Evolutionary conservation across 2,888 invertebrate species (phyloP), one percentile per base, ranked within the genome.

Genomic region (Drosophila koepferae): DNA sequence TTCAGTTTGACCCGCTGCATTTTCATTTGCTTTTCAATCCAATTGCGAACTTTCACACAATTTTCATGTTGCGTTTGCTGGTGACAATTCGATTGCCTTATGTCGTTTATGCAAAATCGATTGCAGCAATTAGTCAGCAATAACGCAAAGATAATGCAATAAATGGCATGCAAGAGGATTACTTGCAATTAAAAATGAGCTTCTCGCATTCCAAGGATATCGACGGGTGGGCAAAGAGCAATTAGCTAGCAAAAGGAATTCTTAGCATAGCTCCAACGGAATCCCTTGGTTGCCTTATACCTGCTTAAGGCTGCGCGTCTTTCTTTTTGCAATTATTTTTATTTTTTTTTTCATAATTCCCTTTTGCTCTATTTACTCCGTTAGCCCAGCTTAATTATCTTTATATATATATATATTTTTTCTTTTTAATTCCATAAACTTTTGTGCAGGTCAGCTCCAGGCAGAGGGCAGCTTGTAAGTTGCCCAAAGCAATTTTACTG

Each of bases 61-160:
- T 62, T 68, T 68, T 60, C 59, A 65, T 66, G 36, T 55, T 65
- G 72, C 51, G 72, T 69, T 75, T 86, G 71, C 63, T 48, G 72
- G 58, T 77, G 69, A 74, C 74, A 78, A 75, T 71, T 71, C 60
- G 63, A 69, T 71, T 69, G 73, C 59, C 63, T 58, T 59, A 67
- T 36, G 51, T 46, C 59, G 81, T 71, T 86, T 89, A 89, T 87
- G 84, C 64, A 86, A 89, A 82, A 73, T 70, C 71, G 63, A 71
- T 74, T 77, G 43, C 28, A 18, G 31, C 56, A 83, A 76, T 89
- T 79, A 76, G 51, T 49, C 10, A 12, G 63, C 62, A 60, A 58
- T 69, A 63, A 60, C n/a, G 59, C 20, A 36, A 20, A 49, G 49
- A 58, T 56, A 51, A 44, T 20, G 63, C 78, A 54, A 43, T 14